Evolutionary conservation across 2,113 vertebrate genomes (phyloP).

Genomic region (Ceratotherium simum): DNA sequence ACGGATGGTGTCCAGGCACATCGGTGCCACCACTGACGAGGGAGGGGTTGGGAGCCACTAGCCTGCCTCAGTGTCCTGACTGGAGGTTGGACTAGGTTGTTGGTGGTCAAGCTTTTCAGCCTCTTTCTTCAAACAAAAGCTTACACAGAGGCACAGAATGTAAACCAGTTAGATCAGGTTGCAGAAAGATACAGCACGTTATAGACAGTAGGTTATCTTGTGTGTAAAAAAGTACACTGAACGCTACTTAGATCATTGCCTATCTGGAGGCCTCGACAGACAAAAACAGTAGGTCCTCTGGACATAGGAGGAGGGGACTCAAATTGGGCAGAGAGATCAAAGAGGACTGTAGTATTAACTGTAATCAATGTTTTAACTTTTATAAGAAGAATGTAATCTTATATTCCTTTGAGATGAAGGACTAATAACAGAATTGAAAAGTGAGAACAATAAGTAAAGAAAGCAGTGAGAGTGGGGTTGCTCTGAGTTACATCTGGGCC

Average conservation of each 20-base stretch:
- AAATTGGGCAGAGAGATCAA: not conserved
- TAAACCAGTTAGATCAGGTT: not conserved
- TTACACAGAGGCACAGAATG: not conserved
- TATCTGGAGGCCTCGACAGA: not conserved
- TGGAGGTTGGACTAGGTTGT: not conserved
- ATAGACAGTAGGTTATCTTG: not conserved
- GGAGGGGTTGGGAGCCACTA: not conserved
- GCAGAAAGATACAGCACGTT: no score
- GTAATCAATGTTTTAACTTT: not conserved
- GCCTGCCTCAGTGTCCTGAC: not conserved
- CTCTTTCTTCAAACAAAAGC: not conserved
- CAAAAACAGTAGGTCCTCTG: not conserved
- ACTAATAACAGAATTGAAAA: not conserved
- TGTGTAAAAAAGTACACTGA: not conserved
- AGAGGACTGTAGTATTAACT: not conserved
- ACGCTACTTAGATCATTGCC: rapidly evolving
- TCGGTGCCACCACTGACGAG: rapidly evolving
- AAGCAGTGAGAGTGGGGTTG: not conserved
- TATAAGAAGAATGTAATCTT: not conserved
- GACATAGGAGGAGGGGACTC: not conserved
- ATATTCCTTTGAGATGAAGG: not conserved
- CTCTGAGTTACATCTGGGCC: not conserved
- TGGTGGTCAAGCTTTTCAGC: not conserved
- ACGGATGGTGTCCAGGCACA: no score
- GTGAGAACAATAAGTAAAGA: not conserved